These are phyloP conservation scores for Xestia c-nigrum DNA, from an alignment of 2,888 invertebrate genomes.

Conservation along the genomic window DNA sequence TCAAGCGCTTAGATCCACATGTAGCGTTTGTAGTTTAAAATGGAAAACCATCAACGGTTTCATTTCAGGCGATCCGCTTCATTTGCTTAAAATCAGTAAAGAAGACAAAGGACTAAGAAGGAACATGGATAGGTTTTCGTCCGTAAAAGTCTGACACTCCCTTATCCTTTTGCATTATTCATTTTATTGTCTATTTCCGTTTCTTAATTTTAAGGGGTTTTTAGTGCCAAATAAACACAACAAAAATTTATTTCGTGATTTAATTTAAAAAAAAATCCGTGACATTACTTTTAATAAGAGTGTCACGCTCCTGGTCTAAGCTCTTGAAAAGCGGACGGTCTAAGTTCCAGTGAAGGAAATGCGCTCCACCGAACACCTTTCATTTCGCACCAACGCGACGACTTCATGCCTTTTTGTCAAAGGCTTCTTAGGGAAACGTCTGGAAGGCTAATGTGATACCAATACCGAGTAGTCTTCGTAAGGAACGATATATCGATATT, in stretches of 20 bases:
- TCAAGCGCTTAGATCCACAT: not conserved
- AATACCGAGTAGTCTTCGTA: not conserved
- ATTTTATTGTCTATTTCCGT: too few species aligned
- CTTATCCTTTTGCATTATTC: too few species aligned
- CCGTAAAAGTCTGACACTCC: too few species aligned
- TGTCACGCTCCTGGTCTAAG: conserved; percentile 47
- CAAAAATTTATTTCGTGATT: too few species aligned
- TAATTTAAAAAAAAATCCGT: not conserved
- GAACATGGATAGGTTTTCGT: too few species aligned
- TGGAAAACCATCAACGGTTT: not conserved
- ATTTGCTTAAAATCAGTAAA: too few species aligned
- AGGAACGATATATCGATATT: not conserved
- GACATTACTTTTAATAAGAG: not conserved
- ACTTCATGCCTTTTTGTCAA: conserved; percentile 52
- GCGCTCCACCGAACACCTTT: conserved; percentile 64
- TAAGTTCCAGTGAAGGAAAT: conserved; percentile 67
- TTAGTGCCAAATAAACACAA: too few species aligned
- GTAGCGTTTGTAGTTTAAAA: not conserved
- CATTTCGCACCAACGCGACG: conserved; percentile 40
- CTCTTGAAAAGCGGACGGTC: conserved; percentile 53
- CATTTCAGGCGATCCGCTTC: not conserved
- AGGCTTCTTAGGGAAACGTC: conserved; percentile 6
- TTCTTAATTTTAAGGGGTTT: too few species aligned
- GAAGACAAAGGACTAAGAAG: too few species aligned
- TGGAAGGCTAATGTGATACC: not conserved